Percentiles rank a stretch among this genome's conserved stretches.
Evolutionary conservation across 2,888 invertebrate genomes (phyloP).

Genomic region (Rhaphigaster nebulosa): DNA sequence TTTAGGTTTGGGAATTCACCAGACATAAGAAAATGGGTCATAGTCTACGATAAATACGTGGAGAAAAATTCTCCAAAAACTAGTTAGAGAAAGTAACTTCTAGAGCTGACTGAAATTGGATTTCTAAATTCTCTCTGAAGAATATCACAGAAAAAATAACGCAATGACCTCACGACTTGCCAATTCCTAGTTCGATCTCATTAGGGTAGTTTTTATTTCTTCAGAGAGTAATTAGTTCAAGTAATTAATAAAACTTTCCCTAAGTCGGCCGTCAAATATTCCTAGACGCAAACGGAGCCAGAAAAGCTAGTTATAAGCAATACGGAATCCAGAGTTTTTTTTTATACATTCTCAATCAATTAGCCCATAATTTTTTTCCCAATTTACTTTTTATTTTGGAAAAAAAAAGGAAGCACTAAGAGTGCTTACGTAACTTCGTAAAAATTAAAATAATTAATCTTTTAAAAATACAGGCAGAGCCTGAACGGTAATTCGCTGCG

Average conservation of each 20-base stretch:
- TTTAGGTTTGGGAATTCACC: background rate
- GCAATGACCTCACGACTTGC: background rate
- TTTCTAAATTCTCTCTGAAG: background rate
- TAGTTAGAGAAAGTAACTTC: slow-evolving; percentile 1
- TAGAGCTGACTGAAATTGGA: background rate
- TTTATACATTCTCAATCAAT: background rate
- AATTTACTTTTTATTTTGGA: too few species aligned
- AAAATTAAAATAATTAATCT: background rate
- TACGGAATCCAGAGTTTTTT: background rate
- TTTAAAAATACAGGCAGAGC: too few species aligned
- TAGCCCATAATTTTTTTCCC: too few species aligned
- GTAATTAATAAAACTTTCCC: background rate
- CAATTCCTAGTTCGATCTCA: background rate
- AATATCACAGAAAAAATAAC: background rate
- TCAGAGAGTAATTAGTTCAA: background rate
- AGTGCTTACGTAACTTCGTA: background rate
- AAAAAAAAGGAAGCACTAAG: too few species aligned
- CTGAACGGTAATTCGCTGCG: too few species aligned
- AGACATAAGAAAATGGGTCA: background rate
- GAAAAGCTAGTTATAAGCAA: background rate
- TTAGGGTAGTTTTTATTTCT: background rate
- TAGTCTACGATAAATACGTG: background rate
- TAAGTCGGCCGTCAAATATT: background rate
- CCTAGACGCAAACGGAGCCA: background rate
- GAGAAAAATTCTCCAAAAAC: too few species aligned